Evolutionary conservation across 2,888 invertebrate genomes (phyloP).

Genomic region (Tribolium freemani): DNA sequence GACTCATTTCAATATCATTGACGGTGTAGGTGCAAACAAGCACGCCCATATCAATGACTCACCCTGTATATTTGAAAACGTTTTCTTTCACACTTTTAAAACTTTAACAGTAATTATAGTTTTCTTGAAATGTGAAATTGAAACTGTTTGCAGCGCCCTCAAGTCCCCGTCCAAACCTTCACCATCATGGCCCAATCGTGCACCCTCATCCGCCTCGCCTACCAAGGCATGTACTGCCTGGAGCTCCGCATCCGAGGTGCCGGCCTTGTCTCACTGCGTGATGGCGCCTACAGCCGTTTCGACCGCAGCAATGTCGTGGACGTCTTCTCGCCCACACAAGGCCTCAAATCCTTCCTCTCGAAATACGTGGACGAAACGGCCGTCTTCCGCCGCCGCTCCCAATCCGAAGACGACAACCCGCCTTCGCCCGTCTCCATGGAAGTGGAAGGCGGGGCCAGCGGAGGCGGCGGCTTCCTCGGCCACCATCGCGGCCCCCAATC

Average conservation of each 20-base stretch:
- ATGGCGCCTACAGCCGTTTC: slow-evolving; percentile 94
- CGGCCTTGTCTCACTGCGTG: slow-evolving; percentile 89
- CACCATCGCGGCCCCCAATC: slow-evolving; percentile 77
- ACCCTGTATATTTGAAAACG: too few relatives aligned
- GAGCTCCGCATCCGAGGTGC: slow-evolving; percentile 90
- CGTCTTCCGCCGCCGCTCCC: slow-evolving; percentile 83
- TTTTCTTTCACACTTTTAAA: too few relatives aligned
- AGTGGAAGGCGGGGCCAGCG: slow-evolving; percentile 64
- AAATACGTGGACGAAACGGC: slow-evolving; percentile 95
- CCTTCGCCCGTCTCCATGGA: slow-evolving; percentile 93
- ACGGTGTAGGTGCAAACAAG: too few relatives aligned
- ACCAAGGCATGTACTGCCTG: slow-evolving; percentile 91
- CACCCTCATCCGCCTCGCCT: slow-evolving; percentile 86
- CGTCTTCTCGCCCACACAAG: slow-evolving; percentile 93
- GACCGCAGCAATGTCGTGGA: slow-evolving; percentile 92
- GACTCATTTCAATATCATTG: too few relatives aligned
- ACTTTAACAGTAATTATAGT: too few relatives aligned
- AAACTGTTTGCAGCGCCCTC: slow-evolving; percentile 72
- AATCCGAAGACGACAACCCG: slow-evolving; percentile 97
- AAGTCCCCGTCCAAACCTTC: slow-evolving; percentile 88
- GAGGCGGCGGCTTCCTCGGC: slow-evolving; percentile 63
- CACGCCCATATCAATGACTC: too few relatives aligned
- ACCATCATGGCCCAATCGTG: slow-evolving; percentile 88
- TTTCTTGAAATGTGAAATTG: background rate
- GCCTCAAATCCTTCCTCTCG: slow-evolving; percentile 90